These are phyloP conservation scores for Troides aeacus DNA, from an alignment of 2,888 invertebrate species.

Conservation along the genomic window DNA sequence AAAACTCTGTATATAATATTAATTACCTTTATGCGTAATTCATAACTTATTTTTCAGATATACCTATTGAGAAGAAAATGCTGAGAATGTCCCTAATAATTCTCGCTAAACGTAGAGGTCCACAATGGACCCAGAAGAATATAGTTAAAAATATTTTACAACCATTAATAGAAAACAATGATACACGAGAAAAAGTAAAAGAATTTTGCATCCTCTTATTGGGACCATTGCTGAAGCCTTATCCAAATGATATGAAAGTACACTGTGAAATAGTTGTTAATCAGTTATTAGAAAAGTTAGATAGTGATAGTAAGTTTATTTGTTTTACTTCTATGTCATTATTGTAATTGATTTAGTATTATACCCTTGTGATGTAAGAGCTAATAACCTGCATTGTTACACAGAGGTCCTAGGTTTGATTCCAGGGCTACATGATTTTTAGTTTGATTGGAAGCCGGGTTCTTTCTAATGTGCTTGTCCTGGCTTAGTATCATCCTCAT, in stretches of 20 bases:
- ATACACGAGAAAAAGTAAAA: constrained; percentile 43
- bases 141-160: constrained; percentile 60
- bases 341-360: too few relatives aligned
- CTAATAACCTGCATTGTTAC: too few relatives aligned
- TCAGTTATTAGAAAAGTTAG: constrained; percentile 54
- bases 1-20: too few relatives aligned
- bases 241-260: constrained; percentile 65
- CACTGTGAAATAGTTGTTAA: constrained; percentile 63
- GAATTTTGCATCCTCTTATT: constrained; percentile 60
- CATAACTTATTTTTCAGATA: constrained; percentile 41
- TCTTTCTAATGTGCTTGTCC: too few relatives aligned
- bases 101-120: constrained; percentile 65
- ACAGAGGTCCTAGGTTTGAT: too few relatives aligned
- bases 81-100: constrained; percentile 60
- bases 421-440: too few relatives aligned
- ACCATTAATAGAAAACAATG: constrained; percentile 57
- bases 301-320: constrained; percentile 55
- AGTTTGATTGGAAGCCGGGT: too few relatives aligned
- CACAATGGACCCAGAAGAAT: constrained; percentile 67
- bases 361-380: too few relatives aligned
- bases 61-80: constrained; percentile 54
- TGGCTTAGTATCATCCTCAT: too few relatives aligned
- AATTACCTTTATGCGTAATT: too few relatives aligned
- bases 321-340: constrained; percentile 7
- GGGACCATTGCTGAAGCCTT: constrained; percentile 67